Evolutionary conservation across 2,113 vertebrate genomes (phyloP).

Genomic region (Elanus axillaris): DNA sequence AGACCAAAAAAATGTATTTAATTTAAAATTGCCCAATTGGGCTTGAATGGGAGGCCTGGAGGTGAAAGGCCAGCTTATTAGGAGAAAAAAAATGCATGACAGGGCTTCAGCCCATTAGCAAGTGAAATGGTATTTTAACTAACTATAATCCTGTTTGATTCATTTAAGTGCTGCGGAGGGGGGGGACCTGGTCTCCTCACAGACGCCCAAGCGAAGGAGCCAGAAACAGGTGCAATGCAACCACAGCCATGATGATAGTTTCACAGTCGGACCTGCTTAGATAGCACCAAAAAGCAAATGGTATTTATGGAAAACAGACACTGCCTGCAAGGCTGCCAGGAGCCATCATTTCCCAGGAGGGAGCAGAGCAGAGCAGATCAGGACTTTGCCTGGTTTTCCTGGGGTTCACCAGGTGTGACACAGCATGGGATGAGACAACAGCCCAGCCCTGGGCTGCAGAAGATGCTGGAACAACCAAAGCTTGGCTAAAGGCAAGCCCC

Average conservation of each 20-base stretch:
- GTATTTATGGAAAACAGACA: background rate
- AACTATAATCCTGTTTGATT: background rate
- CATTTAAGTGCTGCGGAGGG: background rate
- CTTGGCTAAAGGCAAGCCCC: background rate
- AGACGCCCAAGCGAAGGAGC: background rate
- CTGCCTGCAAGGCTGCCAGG: background rate
- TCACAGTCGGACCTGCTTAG: background rate
- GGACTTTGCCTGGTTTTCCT: background rate
- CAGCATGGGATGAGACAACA: background rate
- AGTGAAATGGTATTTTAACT: slow-evolving; percentile 10
- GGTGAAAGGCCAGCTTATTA: slow-evolving; percentile 54
- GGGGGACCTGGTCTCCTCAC: background rate
- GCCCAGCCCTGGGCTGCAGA: background rate
- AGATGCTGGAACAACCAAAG: background rate
- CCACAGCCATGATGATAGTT: background rate
- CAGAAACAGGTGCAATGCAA: background rate
- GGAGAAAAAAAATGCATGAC: background rate
- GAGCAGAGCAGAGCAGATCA: background rate
- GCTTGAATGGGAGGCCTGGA: slow-evolving; percentile 29
- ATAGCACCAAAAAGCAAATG: background rate
- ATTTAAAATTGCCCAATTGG: slow-evolving; percentile 39
- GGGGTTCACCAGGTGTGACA: fast-evolving
- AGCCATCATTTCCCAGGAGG: background rate
- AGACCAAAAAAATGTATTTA: slow-evolving; percentile 21
- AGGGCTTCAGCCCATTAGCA: background rate